A percentile compares a stretch with the other conserved stretches of the same genome.
phyloP scores from a whole-genome alignment of 1,140 invertebrate genomes.

The Drosophila baimaii region DNA sequence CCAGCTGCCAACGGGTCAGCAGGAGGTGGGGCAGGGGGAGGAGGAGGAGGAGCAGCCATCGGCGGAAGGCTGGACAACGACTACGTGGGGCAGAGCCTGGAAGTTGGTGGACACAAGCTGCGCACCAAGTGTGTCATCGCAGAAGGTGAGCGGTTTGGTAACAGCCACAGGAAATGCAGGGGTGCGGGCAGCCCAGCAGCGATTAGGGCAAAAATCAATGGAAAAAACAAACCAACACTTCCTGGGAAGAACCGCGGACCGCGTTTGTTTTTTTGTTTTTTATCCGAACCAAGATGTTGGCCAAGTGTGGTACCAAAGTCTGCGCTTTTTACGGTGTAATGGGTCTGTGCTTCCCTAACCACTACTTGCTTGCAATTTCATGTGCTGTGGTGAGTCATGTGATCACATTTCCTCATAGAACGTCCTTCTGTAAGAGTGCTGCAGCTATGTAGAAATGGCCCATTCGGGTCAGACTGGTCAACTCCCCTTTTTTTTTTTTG shows the following conservation, averaged over 20 bases:
- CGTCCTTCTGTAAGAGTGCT: neutral
- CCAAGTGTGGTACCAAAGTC: neutral
- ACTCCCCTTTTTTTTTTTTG: conserved; percentile 4
- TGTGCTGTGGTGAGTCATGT: conserved; percentile 22
- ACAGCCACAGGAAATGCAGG: neutral
- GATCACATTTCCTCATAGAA: neutral
- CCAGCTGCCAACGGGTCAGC: conserved; percentile 44
- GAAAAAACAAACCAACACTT: neutral
- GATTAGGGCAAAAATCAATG: conserved; percentile 61
- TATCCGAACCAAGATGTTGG: neutral
- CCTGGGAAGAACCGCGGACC: too few relatives aligned
- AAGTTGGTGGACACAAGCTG: conserved; percentile 94
- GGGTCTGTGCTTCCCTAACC: neutral
- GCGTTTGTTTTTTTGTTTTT: neutral
- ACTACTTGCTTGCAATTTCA: neutral
- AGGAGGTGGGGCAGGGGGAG: conserved; percentile 35
- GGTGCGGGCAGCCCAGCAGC: neutral
- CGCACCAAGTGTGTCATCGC: conserved; percentile 95
- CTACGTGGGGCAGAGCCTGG: conserved; percentile 95
- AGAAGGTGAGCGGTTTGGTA: conserved; percentile 88
- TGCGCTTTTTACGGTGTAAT: neutral
- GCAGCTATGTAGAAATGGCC: neutral
- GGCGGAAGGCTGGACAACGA: conserved; percentile 89
- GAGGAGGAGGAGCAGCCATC: conserved; percentile 34
- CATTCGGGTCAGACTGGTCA: neutral